Evolutionary conservation across 2,113 vertebrate genomes (phyloP).

Genomic region (Ia io): DNA sequence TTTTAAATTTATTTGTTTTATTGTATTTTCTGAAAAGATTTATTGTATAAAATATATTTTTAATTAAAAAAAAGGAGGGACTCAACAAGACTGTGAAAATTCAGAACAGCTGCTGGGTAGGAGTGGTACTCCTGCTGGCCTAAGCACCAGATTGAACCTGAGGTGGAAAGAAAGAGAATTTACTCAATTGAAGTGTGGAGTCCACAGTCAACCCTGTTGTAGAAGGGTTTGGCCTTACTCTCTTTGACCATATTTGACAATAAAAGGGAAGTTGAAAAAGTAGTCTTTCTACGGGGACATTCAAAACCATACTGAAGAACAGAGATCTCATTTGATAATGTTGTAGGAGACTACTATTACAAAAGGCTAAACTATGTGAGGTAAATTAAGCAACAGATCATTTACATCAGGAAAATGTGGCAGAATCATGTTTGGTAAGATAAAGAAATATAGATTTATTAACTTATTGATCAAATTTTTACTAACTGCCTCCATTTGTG

Average conservation of each 20-base stretch:
- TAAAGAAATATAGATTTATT: neutral
- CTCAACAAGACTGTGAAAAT: neutral
- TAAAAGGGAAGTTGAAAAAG: neutral
- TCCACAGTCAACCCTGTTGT: neutral
- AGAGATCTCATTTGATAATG: neutral
- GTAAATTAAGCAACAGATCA: neutral
- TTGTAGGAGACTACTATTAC: neutral
- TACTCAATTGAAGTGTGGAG: fast-evolving
- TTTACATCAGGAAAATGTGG: neutral
- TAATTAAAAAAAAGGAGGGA: neutral
- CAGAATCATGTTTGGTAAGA: neutral
- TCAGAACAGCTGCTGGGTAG: neutral
- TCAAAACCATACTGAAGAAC: neutral
- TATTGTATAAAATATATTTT: neutral
- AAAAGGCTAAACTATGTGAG: neutral
- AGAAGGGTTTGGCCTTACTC: no score
- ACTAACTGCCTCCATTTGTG: neutral
- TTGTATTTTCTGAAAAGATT: neutral
- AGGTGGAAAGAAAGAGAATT: neutral
- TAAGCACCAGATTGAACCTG: fast-evolving
- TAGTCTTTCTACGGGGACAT: neutral
- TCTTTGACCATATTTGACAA: neutral
- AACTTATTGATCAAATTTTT: neutral
- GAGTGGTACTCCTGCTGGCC: fast-evolving
- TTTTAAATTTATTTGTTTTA: neutral